Evolutionary conservation across 2,888 invertebrate species (phyloP), one percentile per base, ranked within the genome.

Genomic region (Tetranychus truncatus): DNA sequence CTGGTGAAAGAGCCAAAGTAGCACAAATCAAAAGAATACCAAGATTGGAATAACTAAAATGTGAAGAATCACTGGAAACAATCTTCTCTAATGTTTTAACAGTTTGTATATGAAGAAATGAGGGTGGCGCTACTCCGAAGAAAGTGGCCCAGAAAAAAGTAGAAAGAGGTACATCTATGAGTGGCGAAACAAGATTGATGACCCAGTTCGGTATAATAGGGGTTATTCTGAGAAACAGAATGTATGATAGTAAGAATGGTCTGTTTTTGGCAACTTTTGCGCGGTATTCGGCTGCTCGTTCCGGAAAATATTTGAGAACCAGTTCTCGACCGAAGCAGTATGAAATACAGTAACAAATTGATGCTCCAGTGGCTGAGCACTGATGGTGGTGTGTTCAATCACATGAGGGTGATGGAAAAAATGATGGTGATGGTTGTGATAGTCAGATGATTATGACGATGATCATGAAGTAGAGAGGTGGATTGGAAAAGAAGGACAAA

Each of bases 121-220:
- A 95, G 6, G 97, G 97, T 72, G 97, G 96, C 0, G 92, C 95
- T 15, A 95, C 95, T 78, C 95, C 92, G 78, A 97, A 86, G 83
- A 99, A 96, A 77, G 99, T 99, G 78, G 99, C 99, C 76, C 94
- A 82, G 78, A 92, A 92, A 84, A 99, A 99, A 77, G 93, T 92
- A 78, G 87, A 81, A 77, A 97, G 83, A 1, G 96, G 95, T 66
- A 99, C 96, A 80, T 95, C 94, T 80, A 99, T 91, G 66, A 99
- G 91, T 67, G 99, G 99, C 78, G 96, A 92, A 0, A 92, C 89
- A 81, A 99, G 87, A 84, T 96, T 96, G 79, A 96, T 96, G 83
- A 99, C 96, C 99, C 99, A 99, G 84, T 99, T 99, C 8, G 99
- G 99, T 80, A 99, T 85, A 82, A 99, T 89, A 75, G 99, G 99